A percentile compares a stretch with the other conserved stretches of the same genome.
Conservation (phyloP, 2,797 vertebrate species). For the Discoglossus pictus region DNA sequence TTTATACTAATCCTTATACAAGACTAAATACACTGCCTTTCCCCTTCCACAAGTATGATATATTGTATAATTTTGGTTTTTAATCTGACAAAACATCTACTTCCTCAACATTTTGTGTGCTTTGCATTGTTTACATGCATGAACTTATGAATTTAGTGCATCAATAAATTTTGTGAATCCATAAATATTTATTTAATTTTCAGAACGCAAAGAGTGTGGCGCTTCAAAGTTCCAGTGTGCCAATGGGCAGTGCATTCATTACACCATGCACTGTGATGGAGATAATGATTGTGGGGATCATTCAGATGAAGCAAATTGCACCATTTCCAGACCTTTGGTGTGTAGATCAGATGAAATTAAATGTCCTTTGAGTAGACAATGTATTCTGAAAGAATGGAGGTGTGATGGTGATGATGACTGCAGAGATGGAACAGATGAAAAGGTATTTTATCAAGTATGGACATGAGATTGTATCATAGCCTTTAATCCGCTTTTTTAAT, state of each 20-base stretch:
- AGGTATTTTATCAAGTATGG: slow-evolving; percentile 63
- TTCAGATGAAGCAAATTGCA: slow-evolving; percentile 82
- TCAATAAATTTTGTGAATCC: too few species aligned
- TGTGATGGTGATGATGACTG: slow-evolving; percentile 88
- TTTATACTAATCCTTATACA: too few species aligned
- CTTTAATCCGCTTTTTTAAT: too few species aligned
- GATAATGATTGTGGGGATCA: slow-evolving; percentile 81
- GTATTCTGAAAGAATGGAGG: slow-evolving; percentile 81
- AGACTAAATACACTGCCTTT: too few species aligned
- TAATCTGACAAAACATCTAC: too few species aligned
- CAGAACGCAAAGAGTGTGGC: slow-evolving; percentile 68
- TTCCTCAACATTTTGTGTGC: too few species aligned
- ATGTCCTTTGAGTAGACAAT: slow-evolving; percentile 77
- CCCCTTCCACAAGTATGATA: too few species aligned
- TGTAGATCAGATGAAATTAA: slow-evolving; percentile 67
- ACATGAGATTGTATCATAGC: too few species aligned
- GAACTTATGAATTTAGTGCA: too few species aligned
- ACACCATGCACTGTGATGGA: slow-evolving; percentile 79
- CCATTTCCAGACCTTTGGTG: slow-evolving; percentile 55
- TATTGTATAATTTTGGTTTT: too few species aligned
- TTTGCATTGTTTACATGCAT: too few species aligned
- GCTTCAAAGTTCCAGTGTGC: slow-evolving; percentile 70
- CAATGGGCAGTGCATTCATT: slow-evolving; percentile 81
- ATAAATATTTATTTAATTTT: neutral
- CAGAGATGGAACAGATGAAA: slow-evolving; percentile 81